Conservation (phyloP, 2,113 vertebrate species). For the Alaudala cheleensis region DNA sequence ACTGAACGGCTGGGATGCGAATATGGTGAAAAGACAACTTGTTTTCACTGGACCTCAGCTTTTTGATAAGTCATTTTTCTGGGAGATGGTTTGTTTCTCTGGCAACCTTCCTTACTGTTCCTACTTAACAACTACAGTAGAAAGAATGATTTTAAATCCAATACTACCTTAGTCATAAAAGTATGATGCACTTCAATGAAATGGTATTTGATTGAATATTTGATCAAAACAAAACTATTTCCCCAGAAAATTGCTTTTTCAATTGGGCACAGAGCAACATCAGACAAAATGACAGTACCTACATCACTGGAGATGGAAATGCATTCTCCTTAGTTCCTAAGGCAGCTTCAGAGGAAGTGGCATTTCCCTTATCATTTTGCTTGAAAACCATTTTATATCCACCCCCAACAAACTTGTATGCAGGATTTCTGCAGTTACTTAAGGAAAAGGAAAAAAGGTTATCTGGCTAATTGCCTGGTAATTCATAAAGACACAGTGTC, state of each 20-base stretch:
- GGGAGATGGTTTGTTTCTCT: not conserved
- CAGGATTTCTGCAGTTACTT: not conserved
- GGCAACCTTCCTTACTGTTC: not conserved
- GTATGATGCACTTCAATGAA: slow-evolving; percentile 4
- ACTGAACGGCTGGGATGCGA: not conserved
- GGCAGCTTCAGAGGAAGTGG: not conserved
- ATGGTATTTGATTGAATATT: not conserved
- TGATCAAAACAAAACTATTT: slow-evolving; percentile 54
- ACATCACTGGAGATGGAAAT: not conserved
- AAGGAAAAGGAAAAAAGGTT: not conserved
- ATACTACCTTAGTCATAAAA: not conserved
- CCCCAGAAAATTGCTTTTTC: slow-evolving; percentile 45
- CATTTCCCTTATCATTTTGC: not conserved
- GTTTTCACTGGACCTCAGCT: not conserved
- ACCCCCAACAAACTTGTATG: not conserved
- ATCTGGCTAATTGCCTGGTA: not conserved
- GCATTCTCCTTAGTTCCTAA: not conserved
- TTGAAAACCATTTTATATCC: not conserved
- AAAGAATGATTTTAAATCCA: slow-evolving; percentile 16
- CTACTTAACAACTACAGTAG: not conserved
- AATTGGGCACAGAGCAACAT: not conserved
- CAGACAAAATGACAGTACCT: not conserved
- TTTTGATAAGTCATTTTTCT: not conserved
- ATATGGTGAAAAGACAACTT: not conserved
- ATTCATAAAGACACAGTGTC: not conserved